Percentiles rank a stretch among this genome's conserved stretches.
phyloP scores from a whole-genome alignment of 2,113 vertebrate genomes.

The Mirounga angustirostris region DNA sequence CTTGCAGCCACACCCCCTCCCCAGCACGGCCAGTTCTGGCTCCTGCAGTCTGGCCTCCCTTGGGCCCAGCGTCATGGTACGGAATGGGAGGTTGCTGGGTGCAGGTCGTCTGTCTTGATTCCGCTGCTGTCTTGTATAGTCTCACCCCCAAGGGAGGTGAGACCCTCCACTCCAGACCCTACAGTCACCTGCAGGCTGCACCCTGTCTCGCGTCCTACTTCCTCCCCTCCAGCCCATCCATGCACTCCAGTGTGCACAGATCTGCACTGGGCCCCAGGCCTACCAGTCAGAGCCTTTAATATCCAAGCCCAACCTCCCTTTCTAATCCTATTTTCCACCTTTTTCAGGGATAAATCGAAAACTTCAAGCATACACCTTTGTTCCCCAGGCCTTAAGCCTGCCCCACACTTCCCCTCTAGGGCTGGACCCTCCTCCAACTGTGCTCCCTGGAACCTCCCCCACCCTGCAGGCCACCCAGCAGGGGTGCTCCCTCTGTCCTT shows the following conservation, averaged over 20 bases:
- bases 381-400: neutral
- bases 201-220: neutral
- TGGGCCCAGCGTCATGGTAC: neutral
- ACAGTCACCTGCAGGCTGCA: no score
- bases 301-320: neutral
- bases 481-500: neutral
- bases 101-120: neutral
- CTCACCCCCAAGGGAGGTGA: neutral
- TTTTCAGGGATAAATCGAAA: conserved; percentile 2
- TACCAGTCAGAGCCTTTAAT: neutral
- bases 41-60: no score
- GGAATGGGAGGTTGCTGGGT: neutral
- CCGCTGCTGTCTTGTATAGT: neutral
- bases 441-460: neutral
- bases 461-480: neutral
- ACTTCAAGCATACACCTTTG: neutral
- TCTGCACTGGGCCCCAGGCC: neutral
- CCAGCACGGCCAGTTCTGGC: no score
- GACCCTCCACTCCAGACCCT: neutral
- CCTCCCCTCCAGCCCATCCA: neutral
- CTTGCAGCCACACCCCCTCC: no score
- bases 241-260: neutral
- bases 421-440: neutral
- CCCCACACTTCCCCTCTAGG: neutral
- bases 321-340: conserved; percentile 5